Conservation (phyloP, 2,797 vertebrate species). For the Pseudochaenichthys georgianus region DNA sequence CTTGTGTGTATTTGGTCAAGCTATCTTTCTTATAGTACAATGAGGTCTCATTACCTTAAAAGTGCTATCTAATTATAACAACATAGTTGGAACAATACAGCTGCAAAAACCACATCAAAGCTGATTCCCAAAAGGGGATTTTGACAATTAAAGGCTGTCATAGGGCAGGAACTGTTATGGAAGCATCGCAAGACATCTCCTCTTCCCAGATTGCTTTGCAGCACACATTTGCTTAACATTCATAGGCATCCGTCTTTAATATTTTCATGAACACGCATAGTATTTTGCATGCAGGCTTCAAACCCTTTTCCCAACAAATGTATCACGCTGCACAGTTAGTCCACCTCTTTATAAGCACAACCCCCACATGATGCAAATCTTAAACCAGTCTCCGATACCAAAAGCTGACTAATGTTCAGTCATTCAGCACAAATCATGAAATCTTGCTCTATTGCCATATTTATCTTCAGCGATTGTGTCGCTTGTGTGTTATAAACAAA, state of each 20-base stretch:
- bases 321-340: slow-evolving; percentile 1
- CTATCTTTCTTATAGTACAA: slow-evolving; percentile 8
- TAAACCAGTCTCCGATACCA: slow-evolving; percentile 9
- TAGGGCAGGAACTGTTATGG: slow-evolving; percentile 5
- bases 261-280: not conserved
- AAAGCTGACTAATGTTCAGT: slow-evolving; percentile 10
- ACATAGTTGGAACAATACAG: slow-evolving; percentile 23
- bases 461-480: slow-evolving; percentile 6
- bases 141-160: slow-evolving; percentile 33
- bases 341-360: slow-evolving; percentile 12
- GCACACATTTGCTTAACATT: not conserved
- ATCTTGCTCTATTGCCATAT: slow-evolving; percentile 6
- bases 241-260: not conserved
- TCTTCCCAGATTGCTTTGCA: not conserved
- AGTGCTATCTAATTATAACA: slow-evolving; percentile 25
- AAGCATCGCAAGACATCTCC: slow-evolving; percentile 27
- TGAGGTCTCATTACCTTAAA: slow-evolving; percentile 22
- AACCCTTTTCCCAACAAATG: not conserved
- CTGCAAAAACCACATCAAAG: slow-evolving; percentile 14
- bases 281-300: not conserved
- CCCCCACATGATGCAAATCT: not conserved
- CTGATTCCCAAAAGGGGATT: slow-evolving; percentile 34
- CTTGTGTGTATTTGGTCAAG: slow-evolving; percentile 13
- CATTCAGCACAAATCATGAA: not conserved
- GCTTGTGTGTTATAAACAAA: slow-evolving; percentile 9